Evolutionary conservation across 64 coral and sea anemone genomes (phyloP).

Genomic region (Acropora tenuis): DNA sequence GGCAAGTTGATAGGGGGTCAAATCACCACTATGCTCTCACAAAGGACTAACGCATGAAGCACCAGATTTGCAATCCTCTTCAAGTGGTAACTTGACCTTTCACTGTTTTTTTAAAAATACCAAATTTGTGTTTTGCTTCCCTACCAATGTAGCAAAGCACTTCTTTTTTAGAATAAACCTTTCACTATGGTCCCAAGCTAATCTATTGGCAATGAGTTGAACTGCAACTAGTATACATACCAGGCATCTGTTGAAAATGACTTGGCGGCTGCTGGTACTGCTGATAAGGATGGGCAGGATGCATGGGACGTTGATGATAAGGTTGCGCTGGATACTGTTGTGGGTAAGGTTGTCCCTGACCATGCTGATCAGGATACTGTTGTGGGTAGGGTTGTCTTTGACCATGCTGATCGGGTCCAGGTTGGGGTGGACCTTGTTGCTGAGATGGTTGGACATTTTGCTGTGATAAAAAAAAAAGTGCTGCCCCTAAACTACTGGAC

Average conservation of each 20-base stretch:
- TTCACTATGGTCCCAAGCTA: too few relatives aligned
- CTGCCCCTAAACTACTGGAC: too few relatives aligned
- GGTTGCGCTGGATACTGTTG: conserved; percentile 5
- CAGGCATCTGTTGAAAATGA: conserved; percentile 23
- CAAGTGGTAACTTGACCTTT: too few relatives aligned
- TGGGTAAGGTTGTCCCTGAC: neutral
- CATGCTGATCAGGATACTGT: neutral
- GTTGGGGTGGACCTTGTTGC: conserved; percentile 1
- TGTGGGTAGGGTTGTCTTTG: conserved; percentile 43
- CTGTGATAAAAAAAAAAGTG: neutral
- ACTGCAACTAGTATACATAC: neutral
- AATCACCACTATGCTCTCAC: too few relatives aligned
- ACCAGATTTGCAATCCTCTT: too few relatives aligned
- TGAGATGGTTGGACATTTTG: conserved; percentile 33
- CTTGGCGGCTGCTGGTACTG: conserved; percentile 22
- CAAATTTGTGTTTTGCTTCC: too few relatives aligned
- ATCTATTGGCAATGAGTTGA: too few relatives aligned
- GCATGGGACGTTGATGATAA: conserved; percentile 11
- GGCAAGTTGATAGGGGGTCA: too few relatives aligned
- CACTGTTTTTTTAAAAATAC: too few relatives aligned
- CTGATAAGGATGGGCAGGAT: conserved; percentile 27
- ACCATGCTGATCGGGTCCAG: neutral
- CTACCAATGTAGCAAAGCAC: too few relatives aligned
- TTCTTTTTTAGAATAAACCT: too few relatives aligned
- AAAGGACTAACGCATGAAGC: too few relatives aligned